Evolutionary conservation across 2,888 invertebrate species (phyloP), one percentile per base, ranked within the genome.

Genomic region (Ametastegia equiseti): DNA sequence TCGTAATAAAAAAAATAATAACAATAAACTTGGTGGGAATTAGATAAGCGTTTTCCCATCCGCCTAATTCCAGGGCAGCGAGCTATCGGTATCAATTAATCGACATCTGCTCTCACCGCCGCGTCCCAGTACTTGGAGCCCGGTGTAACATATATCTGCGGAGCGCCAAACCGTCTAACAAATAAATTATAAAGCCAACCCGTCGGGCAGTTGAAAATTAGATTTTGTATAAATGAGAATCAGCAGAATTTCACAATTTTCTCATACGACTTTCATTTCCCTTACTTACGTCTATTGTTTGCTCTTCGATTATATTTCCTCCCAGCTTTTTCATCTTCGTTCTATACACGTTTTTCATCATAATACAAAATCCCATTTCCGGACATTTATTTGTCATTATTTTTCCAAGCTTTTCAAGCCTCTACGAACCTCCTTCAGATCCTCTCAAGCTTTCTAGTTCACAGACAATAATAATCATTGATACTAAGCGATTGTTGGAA

Each of bases 101-200:
- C 65, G 65, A 67, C 65, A 67, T 67, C 65, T 67, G 65, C 65
- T 67, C 27, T 60, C 60, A 60, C 60, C 60, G n/a, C n/a, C n/a
- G n/a, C n/a, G 30, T 60, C 30, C 30, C 60, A 30, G 60, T n/a
- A 60, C 27, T 30, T 30, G 60, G 13, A 30, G 60, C n/a, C n/a
- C n/a, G n/a, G n/a, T n/a, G 60, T 15, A 23, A 60, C 60, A 60
- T 60, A 30, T 60, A 60, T 19, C 30, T 60, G 5, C 60, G 60
- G 30, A 60, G 30, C 30, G 15, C 15, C 15, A 15, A 60, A 60
- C 60, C 60, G 60, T 60, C 15, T 15, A 1, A 2, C 60, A 60
- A 60, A 60, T 60, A 60, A 60, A 60, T 60, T 60, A 60, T 60
- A 23, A 15, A 15, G 15, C 60, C 13, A 60, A 30, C 60, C 60